These are phyloP conservation scores for Merodon equestris DNA, from an alignment of 2,888 invertebrate species.

Conservation along the genomic window DNA sequence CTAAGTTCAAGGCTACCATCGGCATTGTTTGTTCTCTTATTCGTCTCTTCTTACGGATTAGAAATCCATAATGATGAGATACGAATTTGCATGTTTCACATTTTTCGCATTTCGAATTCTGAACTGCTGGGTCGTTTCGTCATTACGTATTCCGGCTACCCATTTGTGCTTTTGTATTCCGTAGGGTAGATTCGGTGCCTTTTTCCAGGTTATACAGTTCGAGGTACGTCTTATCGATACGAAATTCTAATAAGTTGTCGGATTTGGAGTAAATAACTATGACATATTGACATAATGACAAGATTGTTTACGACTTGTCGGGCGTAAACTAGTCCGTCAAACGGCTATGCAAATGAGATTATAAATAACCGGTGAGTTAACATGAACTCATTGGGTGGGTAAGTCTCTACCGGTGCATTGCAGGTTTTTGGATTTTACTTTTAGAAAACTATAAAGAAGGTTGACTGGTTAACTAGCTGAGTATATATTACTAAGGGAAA, in stretches of 20 bases:
- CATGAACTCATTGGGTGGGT: constrained; percentile 10
- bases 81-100: constrained; percentile 57
- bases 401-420: too few relatives aligned
- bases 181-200: not conserved
- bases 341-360: constrained; percentile 18
- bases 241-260: too few relatives aligned
- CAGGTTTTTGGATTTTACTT: too few relatives aligned
- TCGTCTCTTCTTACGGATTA: constrained; percentile 28
- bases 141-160: constrained; percentile 7
- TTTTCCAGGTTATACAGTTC: too few relatives aligned
- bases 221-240: too few relatives aligned
- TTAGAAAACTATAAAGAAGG: too few relatives aligned
- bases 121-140: not conserved
- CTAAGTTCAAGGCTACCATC: constrained; percentile 61
- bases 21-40: constrained; percentile 12
- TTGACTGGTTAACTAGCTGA: too few relatives aligned
- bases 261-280: constrained; percentile 25
- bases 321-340: constrained; percentile 27
- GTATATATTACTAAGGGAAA: too few relatives aligned
- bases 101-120: constrained; percentile 9
- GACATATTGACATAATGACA: constrained; percentile 45
- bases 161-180: not conserved
- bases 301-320: constrained; percentile 37
- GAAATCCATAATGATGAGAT: constrained; percentile 52
- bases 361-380: constrained; percentile 30